Percentiles rank a stretch among this genome's conserved stretches.
Conservation (phyloP, 2,113 vertebrate species). For the Tretioscincus oriximinensis region DNA sequence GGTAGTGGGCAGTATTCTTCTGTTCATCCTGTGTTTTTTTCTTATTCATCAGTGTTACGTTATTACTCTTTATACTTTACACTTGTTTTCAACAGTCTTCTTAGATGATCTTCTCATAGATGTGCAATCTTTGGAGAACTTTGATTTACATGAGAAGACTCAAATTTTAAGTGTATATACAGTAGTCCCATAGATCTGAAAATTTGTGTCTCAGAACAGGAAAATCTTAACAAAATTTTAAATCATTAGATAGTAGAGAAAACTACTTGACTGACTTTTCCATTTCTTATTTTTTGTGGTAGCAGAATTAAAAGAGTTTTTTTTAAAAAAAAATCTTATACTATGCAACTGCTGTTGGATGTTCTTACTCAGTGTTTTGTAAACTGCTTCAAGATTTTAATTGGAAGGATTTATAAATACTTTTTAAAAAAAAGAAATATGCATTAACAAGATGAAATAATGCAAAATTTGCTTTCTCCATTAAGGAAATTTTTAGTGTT, state of each 20-base stretch:
- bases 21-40: not conserved
- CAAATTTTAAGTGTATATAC: not conserved
- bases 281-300: not conserved
- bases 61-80: not conserved
- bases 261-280: not conserved
- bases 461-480: too few relatives aligned
- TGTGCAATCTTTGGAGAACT: not conserved
- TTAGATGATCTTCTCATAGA: too few relatives aligned
- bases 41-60: not conserved
- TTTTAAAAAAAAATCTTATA: too few relatives aligned
- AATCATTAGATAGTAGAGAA: not conserved
- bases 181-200: not conserved
- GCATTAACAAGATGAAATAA: too few relatives aligned
- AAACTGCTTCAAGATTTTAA: too few relatives aligned
- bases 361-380: too few relatives aligned
- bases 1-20: not conserved
- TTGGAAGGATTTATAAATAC: too few relatives aligned
- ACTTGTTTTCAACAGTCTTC: not conserved
- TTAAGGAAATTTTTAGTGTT: too few relatives aligned
- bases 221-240: not conserved
- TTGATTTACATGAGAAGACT: not conserved
- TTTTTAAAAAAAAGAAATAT: too few relatives aligned
- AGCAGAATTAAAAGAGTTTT: not conserved
- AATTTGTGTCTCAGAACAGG: not conserved
- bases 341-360: not conserved